Evolutionary conservation across 1,140 invertebrate genomes (phyloP), one percentile per base, ranked within the genome.

Genomic region (Chironomus tepperi): DNA sequence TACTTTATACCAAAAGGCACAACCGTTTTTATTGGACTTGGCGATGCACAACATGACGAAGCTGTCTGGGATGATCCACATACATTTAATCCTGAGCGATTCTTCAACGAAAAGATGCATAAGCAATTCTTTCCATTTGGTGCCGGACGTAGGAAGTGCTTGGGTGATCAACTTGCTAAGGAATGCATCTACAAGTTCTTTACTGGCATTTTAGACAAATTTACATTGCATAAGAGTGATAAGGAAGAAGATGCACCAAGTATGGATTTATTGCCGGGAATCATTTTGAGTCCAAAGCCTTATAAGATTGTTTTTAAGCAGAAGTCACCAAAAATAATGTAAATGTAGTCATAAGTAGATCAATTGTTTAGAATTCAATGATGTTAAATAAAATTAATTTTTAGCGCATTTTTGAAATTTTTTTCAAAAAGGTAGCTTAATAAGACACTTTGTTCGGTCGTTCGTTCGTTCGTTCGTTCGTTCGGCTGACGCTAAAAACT

Each of bases 181-280:
- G 86, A 86, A 1, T 90, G 91, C 76, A 79, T 92, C 3, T 94
- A 94, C 78, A 83, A 93, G 16, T 87, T 92, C 65, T 89, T 94
- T 74, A 84, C 87, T 3, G 87, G 88, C 7, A 84, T 94, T 12
- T 81, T 94, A 74, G 90, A 93, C 78, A 83, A 83, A 74, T 88
- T 82, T 75, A 80, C 78, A 18, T 78, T 87, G 0, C 79, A 79
- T 75, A 77, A 79, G 3, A 19, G 74, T 7, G 77, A 77, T 0
- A 77, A 79, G 57, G 5, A 2, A 2, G 24, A 34, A 34, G 78
- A 77, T 1, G 65, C 74, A 21, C 80, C 81, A 12, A 79, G 79
- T 1, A 74, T 78, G 24, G 75, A 77, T 3, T 75, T 82, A 2
- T 75, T 79, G 18, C 82, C 82, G 2, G 83, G 83, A 0, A 80